These are phyloP conservation scores for Coelopa frigida DNA, from an alignment of 1,140 invertebrate genomes.

Conservation along the genomic window DNA sequence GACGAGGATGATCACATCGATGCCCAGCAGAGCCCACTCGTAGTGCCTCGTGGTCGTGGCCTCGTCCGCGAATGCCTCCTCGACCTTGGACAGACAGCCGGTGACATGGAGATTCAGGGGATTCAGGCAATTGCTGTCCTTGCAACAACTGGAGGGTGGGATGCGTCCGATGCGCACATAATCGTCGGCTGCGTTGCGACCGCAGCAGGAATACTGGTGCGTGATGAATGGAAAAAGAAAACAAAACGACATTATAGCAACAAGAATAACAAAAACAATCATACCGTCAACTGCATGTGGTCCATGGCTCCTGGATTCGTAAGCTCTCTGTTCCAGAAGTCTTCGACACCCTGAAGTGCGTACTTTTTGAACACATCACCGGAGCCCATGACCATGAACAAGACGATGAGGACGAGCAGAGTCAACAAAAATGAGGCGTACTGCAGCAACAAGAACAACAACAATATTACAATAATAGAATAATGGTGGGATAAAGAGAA, in stretches of 20 bases:
- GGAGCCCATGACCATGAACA: constrained; percentile 23
- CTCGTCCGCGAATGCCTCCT: constrained; percentile 45
- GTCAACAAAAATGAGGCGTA: constrained; percentile 27
- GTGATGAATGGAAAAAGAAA: too few species aligned
- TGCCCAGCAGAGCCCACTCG: constrained; percentile 31
- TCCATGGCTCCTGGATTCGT: constrained; percentile 32
- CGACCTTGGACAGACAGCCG: constrained; percentile 46
- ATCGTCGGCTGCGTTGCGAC: constrained; percentile 46
- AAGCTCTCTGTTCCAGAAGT: constrained; percentile 24
- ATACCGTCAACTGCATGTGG: constrained; percentile 25
- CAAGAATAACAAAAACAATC: not conserved
- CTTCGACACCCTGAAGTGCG: constrained; percentile 26
- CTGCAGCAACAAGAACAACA: constrained; percentile 13
- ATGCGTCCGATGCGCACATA: constrained; percentile 38
- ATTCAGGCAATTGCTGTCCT: constrained; percentile 27
- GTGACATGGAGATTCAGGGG: constrained; percentile 38
- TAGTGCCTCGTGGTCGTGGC: constrained; percentile 40
- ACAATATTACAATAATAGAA: not conserved
- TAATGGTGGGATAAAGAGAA: too few species aligned
- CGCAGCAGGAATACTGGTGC: constrained; percentile 62
- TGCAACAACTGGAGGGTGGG: constrained; percentile 44
- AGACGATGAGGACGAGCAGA: constrained; percentile 22
- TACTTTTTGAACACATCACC: constrained; percentile 29
- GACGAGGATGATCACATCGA: constrained; percentile 30
- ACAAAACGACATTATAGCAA: not conserved